Percentiles rank a stretch among this genome's conserved stretches.
These are phyloP conservation scores for Galendromus occidentalis DNA, from an alignment of 1,140 invertebrate species.

Conservation along the genomic window DNA sequence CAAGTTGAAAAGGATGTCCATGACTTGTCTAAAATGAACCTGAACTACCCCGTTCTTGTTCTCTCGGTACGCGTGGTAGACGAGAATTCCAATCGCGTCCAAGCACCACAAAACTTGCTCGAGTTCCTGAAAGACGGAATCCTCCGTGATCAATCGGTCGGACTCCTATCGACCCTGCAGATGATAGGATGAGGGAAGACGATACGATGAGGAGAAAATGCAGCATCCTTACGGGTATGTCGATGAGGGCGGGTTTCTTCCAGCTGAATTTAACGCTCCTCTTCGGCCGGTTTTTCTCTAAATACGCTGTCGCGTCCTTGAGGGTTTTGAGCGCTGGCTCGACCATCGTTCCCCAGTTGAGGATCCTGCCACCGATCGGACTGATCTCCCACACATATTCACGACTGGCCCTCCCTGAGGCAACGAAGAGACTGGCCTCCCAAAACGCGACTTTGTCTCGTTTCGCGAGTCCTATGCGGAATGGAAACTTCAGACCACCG, in stretches of 20 bases:
- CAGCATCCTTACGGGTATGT: too few relatives aligned
- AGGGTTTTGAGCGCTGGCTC: not conserved
- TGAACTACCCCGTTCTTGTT: slow-evolving; percentile 5
- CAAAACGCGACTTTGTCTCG: not conserved
- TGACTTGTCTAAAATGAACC: not conserved
- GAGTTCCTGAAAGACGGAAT: not conserved
- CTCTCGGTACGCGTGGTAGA: not conserved
- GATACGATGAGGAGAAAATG: too few relatives aligned
- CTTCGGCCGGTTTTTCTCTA: not conserved
- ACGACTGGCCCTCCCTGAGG: not conserved
- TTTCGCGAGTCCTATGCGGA: not conserved
- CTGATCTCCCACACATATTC: not conserved
- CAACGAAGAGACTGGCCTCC: not conserved
- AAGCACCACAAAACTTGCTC: slow-evolving; percentile 1
- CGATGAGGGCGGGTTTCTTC: too few relatives aligned
- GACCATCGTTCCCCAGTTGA: not conserved
- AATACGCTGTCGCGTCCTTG: not conserved
- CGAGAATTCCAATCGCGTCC: not conserved
- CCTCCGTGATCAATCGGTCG: too few relatives aligned
- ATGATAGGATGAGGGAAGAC: too few relatives aligned
- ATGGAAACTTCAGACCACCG: too few relatives aligned
- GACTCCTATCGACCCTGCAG: too few relatives aligned
- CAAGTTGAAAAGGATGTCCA: not conserved
- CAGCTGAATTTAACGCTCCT: too few relatives aligned
- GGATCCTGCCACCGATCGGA: not conserved